Evolutionary conservation across 2,888 invertebrate genomes (phyloP).

Genomic region (Apamea epomidion): DNA sequence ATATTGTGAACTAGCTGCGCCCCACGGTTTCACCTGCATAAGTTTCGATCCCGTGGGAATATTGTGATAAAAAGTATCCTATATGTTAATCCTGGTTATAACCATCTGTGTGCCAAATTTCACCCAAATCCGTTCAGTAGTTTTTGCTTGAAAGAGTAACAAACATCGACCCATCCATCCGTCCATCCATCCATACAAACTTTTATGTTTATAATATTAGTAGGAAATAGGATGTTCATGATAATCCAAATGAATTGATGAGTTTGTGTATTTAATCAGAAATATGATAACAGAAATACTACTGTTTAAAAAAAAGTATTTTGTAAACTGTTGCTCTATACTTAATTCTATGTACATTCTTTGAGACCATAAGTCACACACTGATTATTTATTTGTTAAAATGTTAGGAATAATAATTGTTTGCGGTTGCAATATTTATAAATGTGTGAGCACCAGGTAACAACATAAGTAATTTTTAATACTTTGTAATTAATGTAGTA

Average conservation of each 20-base stretch:
- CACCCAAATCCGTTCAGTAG: too few relatives aligned
- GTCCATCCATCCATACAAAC: too few relatives aligned
- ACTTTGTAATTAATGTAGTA: neutral
- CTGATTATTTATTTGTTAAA: neutral
- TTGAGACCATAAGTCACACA: neutral
- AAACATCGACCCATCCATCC: too few relatives aligned
- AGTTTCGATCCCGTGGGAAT: too few relatives aligned
- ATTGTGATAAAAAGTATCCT: too few relatives aligned
- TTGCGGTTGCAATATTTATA: neutral
- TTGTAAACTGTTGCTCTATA: neutral
- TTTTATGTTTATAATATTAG: too few relatives aligned
- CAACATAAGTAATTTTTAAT: neutral
- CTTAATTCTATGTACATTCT: neutral
- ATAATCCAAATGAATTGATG: neutral
- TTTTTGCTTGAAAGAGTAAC: too few relatives aligned
- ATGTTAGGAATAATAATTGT: neutral
- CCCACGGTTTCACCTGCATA: too few relatives aligned
- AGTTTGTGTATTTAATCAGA: neutral
- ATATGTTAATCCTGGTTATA: too few relatives aligned
- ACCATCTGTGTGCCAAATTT: too few relatives aligned
- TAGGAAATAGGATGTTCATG: neutral
- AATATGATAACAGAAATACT: neutral
- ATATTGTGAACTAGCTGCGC: neutral
- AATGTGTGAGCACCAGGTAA: neutral
- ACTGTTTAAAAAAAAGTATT: neutral